phyloP scores from a whole-genome alignment of 2,113 vertebrate genomes.

The sheep (Ovis aries) region ARS-UI_Ramb_v3.0 NC_056054.1:156279001-156279500 shows the following conservation, averaged over 20 bases:
- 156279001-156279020: background rate
- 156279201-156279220: background rate
- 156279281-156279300: background rate
- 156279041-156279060: background rate
- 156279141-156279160: background rate
- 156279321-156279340: background rate
- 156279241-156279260: background rate
- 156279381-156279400: background rate
- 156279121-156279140: background rate
- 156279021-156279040: background rate
- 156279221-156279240: background rate
- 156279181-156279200: background rate
- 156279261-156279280: background rate
- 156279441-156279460: background rate
- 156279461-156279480: too few species aligned
- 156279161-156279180: background rate
- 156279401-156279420: background rate
- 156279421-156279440: background rate
- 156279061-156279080: background rate
- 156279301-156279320: background rate
- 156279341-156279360: background rate
- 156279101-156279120: background rate
- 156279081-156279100: background rate
- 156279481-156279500: background rate
- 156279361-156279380: background rate